A percentile compares a stretch with the other conserved stretches of the same genome.
Conservation (phyloP, 2,113 vertebrate genomes). For the Peromyscus californicus region DNA sequence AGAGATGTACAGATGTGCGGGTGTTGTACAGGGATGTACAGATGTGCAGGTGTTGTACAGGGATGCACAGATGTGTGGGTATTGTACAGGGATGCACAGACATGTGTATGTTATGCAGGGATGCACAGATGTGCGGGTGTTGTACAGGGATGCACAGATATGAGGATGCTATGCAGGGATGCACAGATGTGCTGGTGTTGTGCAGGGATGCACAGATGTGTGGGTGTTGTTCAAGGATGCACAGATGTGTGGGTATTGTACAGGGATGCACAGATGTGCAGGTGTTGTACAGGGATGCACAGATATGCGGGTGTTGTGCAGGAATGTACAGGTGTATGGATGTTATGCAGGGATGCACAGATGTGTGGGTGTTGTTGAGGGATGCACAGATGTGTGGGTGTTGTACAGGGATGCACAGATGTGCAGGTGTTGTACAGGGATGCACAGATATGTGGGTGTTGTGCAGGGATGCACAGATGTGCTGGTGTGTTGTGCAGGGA, state of each 20-base stretch:
- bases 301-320: not conserved
- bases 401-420: too few relatives aligned
- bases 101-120: not conserved
- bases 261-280: not conserved
- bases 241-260: not conserved
- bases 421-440: too few relatives aligned
- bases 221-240: too few relatives aligned
- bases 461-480: not conserved
- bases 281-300: not conserved
- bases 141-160: too few relatives aligned
- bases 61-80: too few relatives aligned
- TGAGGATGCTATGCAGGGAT: accelerated
- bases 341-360: not conserved
- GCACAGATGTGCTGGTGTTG: too few relatives aligned
- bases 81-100: too few relatives aligned
- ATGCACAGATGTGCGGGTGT: too few relatives aligned
- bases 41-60: accelerated
- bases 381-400: too few relatives aligned
- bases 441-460: not conserved
- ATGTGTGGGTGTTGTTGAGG: too few relatives aligned
- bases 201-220: too few relatives aligned
- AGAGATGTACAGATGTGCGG: not conserved
- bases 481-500: not conserved
- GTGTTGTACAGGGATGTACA: not conserved
- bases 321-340: accelerated